A percentile compares a stretch with the other conserved stretches of the same genome.
phyloP scores from a whole-genome alignment of 1,140 invertebrate species.

The Achroia grisella region DNA sequence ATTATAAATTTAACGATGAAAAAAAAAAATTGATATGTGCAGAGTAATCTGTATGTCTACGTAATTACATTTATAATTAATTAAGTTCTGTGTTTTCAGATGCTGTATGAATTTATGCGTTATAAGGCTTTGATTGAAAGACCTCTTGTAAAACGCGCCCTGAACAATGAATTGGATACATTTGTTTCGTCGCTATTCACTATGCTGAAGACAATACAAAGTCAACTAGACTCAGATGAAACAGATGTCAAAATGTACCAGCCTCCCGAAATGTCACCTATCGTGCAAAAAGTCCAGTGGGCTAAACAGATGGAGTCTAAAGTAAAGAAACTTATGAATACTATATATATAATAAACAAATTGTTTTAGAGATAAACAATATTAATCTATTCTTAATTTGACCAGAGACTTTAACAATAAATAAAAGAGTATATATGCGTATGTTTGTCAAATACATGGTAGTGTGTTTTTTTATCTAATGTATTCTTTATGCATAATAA shows the following conservation, averaged over 20 bases:
- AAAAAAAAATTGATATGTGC: no score
- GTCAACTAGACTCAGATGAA: conserved; percentile 61
- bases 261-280: conserved; percentile 70
- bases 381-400: no score
- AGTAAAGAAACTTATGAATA: conserved; percentile 45
- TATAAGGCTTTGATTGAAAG: conserved; percentile 73
- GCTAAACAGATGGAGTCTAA: conserved; percentile 74
- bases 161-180: conserved; percentile 88
- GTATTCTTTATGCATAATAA: no score
- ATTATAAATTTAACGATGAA: no score
- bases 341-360: no score
- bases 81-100: no score
- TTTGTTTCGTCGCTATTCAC: conserved; percentile 87
- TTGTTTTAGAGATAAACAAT: no score
- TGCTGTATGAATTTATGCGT: conserved; percentile 72
- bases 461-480: no score
- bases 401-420: no score
- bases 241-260: conserved; percentile 48
- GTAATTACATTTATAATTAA: conserved; percentile 1
- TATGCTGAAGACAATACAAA: conserved; percentile 65
- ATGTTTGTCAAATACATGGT: no score
- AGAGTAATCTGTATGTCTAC: no score
- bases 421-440: no score
- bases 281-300: conserved; percentile 75
- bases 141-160: conserved; percentile 73